Percentiles rank a stretch among this genome's conserved stretches.
Conservation (phyloP, 2,888 invertebrate genomes). For the Chydorus sphaericus region DNA sequence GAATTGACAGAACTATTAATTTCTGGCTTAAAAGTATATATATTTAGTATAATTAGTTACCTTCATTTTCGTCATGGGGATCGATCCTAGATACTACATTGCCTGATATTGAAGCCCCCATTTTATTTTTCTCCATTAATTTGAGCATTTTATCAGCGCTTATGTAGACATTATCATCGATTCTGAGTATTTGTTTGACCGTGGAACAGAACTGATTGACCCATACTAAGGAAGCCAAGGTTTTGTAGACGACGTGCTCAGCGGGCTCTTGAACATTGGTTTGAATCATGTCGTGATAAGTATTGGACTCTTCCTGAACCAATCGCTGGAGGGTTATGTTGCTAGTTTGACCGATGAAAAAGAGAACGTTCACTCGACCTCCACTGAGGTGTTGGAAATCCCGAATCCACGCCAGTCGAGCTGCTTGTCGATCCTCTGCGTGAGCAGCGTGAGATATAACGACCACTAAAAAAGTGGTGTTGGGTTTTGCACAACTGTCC, state of each 20-base stretch:
- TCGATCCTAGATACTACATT: neutral
- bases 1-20: neutral
- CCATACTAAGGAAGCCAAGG: slow-evolving; percentile 9
- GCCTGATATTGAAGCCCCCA: neutral
- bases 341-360: slow-evolving; percentile 2
- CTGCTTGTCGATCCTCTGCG: slow-evolving; percentile 1
- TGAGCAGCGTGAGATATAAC: slow-evolving; percentile 2
- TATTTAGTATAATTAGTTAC: neutral
- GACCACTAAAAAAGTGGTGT: slow-evolving; percentile 2
- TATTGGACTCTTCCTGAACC: neutral
- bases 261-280: slow-evolving; percentile 7
- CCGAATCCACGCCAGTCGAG: slow-evolving; percentile 5
- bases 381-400: slow-evolving; percentile 4
- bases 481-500: neutral
- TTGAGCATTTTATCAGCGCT: neutral
- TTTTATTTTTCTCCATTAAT: neutral
- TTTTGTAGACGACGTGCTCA: neutral
- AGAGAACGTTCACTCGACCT: slow-evolving; percentile 1
- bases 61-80: neutral
- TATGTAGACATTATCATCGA: slow-evolving; percentile 12
- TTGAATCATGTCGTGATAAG: slow-evolving; percentile 7
- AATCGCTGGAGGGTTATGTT: slow-evolving; percentile 3
- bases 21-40: neutral
- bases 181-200: slow-evolving; percentile 7
- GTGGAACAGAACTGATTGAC: slow-evolving; percentile 5